Evolutionary conservation across 2,888 invertebrate genomes (phyloP), one percentile per base, ranked within the genome.

Genomic region (Temnothorax ravouxi): DNA sequence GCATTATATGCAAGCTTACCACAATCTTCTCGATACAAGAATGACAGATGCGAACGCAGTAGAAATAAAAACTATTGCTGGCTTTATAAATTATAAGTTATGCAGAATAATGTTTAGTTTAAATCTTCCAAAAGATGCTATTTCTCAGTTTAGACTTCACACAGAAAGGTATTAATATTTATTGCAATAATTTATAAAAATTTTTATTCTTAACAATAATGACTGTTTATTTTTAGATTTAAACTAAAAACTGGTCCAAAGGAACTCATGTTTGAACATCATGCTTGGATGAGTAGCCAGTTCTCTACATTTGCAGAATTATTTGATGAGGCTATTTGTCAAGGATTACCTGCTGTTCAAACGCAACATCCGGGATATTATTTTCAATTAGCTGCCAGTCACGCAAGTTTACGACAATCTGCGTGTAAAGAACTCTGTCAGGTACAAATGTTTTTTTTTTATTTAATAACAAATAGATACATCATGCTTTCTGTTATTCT

Each of bases 361-460:
- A 98, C 98, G 0, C 98, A 99, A 93, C 99, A 99, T 95, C 99
- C 99, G 4, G 99, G 99, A 5, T 98, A 99, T 94, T 99, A 99
- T 95, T 99, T 98, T 94, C 98, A 99, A 92, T 97, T 98, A 95
- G 99, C 99, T 21, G 99, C 99, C n/a, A 97, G 98, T 93, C 97
- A 98, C 94, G 97, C 98, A 89, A 97, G 96, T 71, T 96, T 96
- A 91, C 96, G 99, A 83, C 97, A 98, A 92, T 96, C 97, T 90
- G 96, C 97, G 5, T 97, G 97, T 95, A 95, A 97, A 76, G 97
- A 97, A 88, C 96, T 97, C 5, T 98, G 97, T 94, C 95, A 96
- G 92, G 97, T 96, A 93, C 87, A 92, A 85, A 66, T n/a, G 84
- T 21, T 18, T 18, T 61, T 56, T 75, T 50, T 62, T 2, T 54